Conservation (phyloP, 2,797 vertebrate species). For the Apogon hyalosoma region DNA sequence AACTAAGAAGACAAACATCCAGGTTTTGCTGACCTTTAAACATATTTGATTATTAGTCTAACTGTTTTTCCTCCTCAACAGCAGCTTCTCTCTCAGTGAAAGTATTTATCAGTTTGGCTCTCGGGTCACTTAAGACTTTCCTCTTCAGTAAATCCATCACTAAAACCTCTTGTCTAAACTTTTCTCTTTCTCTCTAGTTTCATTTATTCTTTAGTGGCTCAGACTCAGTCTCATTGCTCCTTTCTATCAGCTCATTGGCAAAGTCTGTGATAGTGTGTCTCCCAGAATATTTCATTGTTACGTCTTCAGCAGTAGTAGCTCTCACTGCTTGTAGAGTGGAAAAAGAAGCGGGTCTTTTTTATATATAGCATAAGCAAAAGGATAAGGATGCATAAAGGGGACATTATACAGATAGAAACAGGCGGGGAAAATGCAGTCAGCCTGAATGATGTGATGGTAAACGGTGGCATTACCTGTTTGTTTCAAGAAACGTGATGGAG, state of each 20-base stretch:
- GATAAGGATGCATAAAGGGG: not conserved
- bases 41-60: not conserved
- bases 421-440: not conserved
- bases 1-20: too few relatives aligned
- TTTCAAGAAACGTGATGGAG: slow-evolving; percentile 26
- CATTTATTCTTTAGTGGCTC: slow-evolving; percentile 48
- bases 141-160: slow-evolving; percentile 42
- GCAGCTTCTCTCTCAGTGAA: slow-evolving; percentile 2
- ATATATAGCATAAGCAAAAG: not conserved
- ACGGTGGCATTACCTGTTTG: slow-evolving; percentile 28
- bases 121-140: slow-evolving; percentile 24
- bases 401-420: slow-evolving; percentile 14
- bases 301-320: slow-evolving; percentile 26
- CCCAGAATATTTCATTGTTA: slow-evolving; percentile 52
- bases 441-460: slow-evolving; percentile 24
- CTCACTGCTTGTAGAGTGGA: not conserved
- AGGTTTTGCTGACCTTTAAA: slow-evolving; percentile 17
- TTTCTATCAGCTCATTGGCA: slow-evolving; percentile 53
- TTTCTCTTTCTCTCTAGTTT: slow-evolving; percentile 46
- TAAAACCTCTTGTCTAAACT: slow-evolving; percentile 44
- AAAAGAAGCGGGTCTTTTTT: not conserved
- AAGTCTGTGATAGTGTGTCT: slow-evolving; percentile 51
- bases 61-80: slow-evolving; percentile 4
- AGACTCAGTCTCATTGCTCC: slow-evolving; percentile 42
- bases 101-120: slow-evolving; percentile 40